phyloP scores from a whole-genome alignment of 2,888 invertebrate species.

The Nephrocerus scutellatus region DNA sequence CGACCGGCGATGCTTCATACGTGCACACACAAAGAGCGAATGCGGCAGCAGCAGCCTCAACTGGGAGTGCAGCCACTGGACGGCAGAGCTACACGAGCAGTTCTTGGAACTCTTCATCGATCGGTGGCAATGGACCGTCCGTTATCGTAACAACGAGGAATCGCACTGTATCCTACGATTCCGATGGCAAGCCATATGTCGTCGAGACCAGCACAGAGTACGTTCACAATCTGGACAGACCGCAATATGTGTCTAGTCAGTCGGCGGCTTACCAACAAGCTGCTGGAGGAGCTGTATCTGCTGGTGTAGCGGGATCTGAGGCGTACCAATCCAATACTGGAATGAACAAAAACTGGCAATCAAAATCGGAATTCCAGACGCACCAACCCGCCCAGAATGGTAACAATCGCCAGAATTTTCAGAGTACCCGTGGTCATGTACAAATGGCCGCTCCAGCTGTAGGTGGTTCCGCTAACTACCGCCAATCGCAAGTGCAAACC shows the following conservation, averaged over 20 bases:
- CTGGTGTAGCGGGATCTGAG: slow-evolving; percentile 6
- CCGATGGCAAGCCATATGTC: slow-evolving; percentile 48
- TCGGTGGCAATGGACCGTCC: slow-evolving; percentile 24
- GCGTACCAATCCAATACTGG: slow-evolving; percentile 7
- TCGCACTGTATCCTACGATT: slow-evolving; percentile 46
- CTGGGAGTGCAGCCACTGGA: slow-evolving; percentile 18
- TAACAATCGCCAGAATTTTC: slow-evolving; percentile 15
- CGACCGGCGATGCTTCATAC: slow-evolving; percentile 48
- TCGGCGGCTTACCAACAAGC: slow-evolving; percentile 25
- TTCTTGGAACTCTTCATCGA: slow-evolving; percentile 27
- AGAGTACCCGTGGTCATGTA: slow-evolving; percentile 33
- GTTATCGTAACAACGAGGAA: slow-evolving; percentile 36
- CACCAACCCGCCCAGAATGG: too few species aligned
- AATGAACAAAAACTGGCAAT: too few species aligned
- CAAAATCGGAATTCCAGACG: too few species aligned
- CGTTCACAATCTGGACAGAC: slow-evolving; percentile 20
- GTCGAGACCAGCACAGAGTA: slow-evolving; percentile 51
- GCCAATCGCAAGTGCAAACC: too few species aligned
- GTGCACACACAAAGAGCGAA: slow-evolving; percentile 45
- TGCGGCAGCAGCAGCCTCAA: slow-evolving; percentile 33
- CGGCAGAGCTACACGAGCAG: neutral
- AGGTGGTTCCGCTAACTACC: slow-evolving; percentile 16
- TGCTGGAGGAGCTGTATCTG: slow-evolving; percentile 1
- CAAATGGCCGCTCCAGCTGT: slow-evolving; percentile 37
- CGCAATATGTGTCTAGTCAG: slow-evolving; percentile 17